Evolutionary conservation across 2,888 invertebrate genomes (phyloP), one percentile per base, ranked within the genome.

Genomic region (Baronia brevicornis): DNA sequence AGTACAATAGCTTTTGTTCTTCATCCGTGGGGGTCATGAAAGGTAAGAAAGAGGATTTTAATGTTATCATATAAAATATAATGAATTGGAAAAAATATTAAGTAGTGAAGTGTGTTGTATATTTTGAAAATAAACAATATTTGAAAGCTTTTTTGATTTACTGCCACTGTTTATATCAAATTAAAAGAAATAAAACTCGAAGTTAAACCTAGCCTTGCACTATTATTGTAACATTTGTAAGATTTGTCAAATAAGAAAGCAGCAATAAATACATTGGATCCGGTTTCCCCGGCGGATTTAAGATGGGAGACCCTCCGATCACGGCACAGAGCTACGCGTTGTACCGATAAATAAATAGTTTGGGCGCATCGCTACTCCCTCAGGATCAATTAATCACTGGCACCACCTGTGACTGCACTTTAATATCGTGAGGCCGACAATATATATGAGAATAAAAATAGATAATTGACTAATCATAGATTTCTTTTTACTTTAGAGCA

Each of bases 391-490:
- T 71, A 74, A 75, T 78, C 75, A 75, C 54, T 35, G 33, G 46
- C 51, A 57, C 68, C 73, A 77, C 75, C 75, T 77, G 75, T 60
- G 66, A 58, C 60, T 60, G 54, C 58, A 60, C 60, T 64, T 61
- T 64, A 62, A 60, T 65, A 48, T 51, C 47, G 39, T 43, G 53
- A 50, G 47, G 46, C 46, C 49, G 46, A 54, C 54, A 54, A 54
- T 58, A 48, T 44, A 43, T 45, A 44, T 46, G 46, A 50, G 38
- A 53, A 58, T 60, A 53, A 53, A 48, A 53, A 34, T 38, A n/a
- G n/a, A n/a, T n/a, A n/a, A n/a, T n/a, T n/a, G n/a, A 39, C 38
- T 38, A 36, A 39, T 33, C 36, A 41, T 41, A 41, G 14, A 19
- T 12, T 8, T 5, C 4, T 6, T 17, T 5, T 8, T 27, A 23